Conservation (phyloP, 1,140 invertebrate genomes). For the Bathynomus jamesi region DNA sequence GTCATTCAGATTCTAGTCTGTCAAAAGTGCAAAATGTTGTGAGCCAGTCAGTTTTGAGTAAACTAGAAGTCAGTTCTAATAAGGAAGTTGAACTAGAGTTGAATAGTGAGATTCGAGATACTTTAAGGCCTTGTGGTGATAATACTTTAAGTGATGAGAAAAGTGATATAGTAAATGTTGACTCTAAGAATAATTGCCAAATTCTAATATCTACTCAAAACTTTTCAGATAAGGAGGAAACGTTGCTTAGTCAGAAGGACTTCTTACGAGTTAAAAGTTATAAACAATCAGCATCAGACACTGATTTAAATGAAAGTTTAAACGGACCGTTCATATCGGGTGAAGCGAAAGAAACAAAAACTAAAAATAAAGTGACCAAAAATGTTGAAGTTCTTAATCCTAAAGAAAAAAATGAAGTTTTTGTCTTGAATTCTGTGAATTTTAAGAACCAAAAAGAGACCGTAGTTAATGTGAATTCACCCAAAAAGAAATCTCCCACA, state of each 20-base stretch:
- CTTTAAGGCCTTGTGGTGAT: neutral
- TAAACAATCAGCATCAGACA: no score
- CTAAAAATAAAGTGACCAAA: neutral
- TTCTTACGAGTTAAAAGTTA: neutral
- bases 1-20: constrained; percentile 1
- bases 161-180: constrained; percentile 1
- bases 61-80: no score
- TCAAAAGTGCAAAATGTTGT: neutral
- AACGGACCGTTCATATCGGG: no score
- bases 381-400: neutral
- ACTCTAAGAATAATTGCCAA: neutral
- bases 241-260: neutral
- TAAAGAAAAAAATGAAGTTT: no score
- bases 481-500: no score
- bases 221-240: neutral
- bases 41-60: neutral
- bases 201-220: neutral
- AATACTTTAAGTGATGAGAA: neutral
- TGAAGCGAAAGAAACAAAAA: neutral
- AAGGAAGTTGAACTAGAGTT: neutral
- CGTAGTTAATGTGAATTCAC: no score
- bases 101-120: no score
- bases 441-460: no score
- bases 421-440: neutral
- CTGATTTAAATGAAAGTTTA: no score